Evolutionary conservation across 2,888 invertebrate genomes (phyloP).

Genomic region (Drosophila bunnanda): DNA sequence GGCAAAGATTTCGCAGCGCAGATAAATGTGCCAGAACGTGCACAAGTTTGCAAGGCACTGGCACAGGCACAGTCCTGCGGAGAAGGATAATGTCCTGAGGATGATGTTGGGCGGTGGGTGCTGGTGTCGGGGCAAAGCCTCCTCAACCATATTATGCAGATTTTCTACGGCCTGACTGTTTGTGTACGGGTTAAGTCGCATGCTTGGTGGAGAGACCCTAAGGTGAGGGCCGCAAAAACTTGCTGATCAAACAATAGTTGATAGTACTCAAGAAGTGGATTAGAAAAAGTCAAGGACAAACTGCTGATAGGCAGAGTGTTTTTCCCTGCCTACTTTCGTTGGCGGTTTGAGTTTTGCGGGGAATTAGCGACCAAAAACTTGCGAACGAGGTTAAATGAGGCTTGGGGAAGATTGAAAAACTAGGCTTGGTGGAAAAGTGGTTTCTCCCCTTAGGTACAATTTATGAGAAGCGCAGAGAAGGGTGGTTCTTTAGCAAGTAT

Average conservation of each 20-base stretch:
- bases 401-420: conserved; percentile 4
- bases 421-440: not conserved
- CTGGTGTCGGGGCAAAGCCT: not conserved
- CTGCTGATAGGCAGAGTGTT: conserved; percentile 23
- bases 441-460: not conserved
- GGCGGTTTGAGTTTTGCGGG: conserved; percentile 2
- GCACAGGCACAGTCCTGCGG: conserved; percentile 18
- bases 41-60: conserved; percentile 58
- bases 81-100: conserved; percentile 9
- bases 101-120: conserved; percentile 11
- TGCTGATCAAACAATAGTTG: conserved; percentile 55
- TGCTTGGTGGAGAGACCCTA: conserved; percentile 43
- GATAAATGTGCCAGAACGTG: conserved; percentile 77
- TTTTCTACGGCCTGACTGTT: conserved; percentile 56
- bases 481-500: not conserved
- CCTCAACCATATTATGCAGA: conserved; percentile 61
- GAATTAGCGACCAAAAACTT: conserved; percentile 16
- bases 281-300: conserved; percentile 37
- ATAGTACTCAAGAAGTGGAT: conserved; percentile 35
- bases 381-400: conserved; percentile 4
- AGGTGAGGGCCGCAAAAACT: conserved; percentile 37
- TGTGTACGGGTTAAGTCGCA: conserved; percentile 51
- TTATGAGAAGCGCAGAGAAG: conserved; percentile 1
- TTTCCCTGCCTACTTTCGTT: not conserved
- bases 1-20: conserved; percentile 56